Conservation (phyloP, 1,140 invertebrate species). For the Drosophila busckii region DNA sequence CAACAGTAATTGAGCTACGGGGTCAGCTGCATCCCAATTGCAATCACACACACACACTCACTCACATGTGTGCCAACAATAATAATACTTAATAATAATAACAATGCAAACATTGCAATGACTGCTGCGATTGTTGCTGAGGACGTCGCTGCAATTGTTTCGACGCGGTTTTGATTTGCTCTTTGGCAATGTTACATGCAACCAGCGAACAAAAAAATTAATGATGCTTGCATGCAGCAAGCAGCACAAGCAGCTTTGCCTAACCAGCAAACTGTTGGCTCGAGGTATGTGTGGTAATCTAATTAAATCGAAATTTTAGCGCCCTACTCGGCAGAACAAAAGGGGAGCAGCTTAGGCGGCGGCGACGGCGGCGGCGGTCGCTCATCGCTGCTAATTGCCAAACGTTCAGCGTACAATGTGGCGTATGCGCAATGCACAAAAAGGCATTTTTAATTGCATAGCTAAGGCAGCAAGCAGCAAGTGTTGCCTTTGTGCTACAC, state of each 20-base stretch:
- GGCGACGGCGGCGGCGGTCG: constrained; percentile 6
- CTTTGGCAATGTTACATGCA: constrained; percentile 34
- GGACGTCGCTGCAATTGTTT: constrained; percentile 35
- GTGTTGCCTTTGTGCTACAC: constrained; percentile 18
- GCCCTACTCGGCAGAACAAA: constrained; percentile 37
- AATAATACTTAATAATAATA: constrained; percentile 17
- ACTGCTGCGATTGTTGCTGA: constrained; percentile 5
- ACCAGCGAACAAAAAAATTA: constrained; percentile 37
- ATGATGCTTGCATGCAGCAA: constrained; percentile 44
- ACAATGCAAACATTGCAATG: neutral
- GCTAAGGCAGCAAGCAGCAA: constrained; percentile 7
- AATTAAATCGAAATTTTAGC: constrained; percentile 70
- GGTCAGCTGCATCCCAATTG: constrained; percentile 22
- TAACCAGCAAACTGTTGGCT: constrained; percentile 29
- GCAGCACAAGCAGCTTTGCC: constrained; percentile 21
- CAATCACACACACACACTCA: constrained; percentile 25
- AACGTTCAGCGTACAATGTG: constrained; percentile 43
- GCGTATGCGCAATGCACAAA: constrained; percentile 50
- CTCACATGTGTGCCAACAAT: constrained; percentile 25
- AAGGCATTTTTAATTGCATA: constrained; percentile 53
- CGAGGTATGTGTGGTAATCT: constrained; percentile 59
- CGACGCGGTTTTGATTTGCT: constrained; percentile 57
- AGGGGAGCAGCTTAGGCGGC: neutral
- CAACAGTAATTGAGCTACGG: constrained; percentile 49
- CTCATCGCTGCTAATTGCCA: constrained; percentile 41